phyloP scores from a whole-genome alignment of 2,113 vertebrate species.

The Geococcyx californianus region DNA sequence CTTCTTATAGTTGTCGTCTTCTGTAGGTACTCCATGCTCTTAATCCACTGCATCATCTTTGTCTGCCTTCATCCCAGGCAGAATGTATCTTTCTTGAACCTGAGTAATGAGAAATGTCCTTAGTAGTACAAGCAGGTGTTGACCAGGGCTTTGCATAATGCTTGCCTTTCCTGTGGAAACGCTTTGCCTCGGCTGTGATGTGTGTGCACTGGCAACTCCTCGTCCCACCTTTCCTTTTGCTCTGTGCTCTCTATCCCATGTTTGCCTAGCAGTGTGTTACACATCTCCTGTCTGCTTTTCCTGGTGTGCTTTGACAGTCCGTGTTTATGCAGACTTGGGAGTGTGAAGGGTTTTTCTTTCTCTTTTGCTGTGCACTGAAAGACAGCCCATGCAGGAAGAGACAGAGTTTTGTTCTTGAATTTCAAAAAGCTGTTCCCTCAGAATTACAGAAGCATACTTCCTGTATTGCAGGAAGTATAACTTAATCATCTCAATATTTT shows the following conservation, averaged over 20 bases:
- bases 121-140: no score
- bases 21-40: no score
- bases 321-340: not conserved
- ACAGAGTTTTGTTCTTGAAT: not conserved
- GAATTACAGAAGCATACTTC: not conserved
- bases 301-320: not conserved
- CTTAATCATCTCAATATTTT: not conserved
- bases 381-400: not conserved
- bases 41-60: no score
- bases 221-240: not conserved
- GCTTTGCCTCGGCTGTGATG: not conserved
- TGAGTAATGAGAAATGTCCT: no score
- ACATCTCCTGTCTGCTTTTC: not conserved
- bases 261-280: not conserved
- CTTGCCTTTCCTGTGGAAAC: no score
- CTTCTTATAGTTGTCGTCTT: no score
- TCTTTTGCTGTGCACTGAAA: not conserved
- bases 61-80: no score
- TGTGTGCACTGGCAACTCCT: not conserved
- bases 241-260: accelerated
- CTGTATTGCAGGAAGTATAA: not conserved
- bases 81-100: no score
- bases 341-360: not conserved
- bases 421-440: not conserved
- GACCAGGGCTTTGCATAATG: no score